These are phyloP conservation scores for Heliangelus exortis DNA, from an alignment of 2,797 vertebrate genomes.

Conservation along the genomic window DNA sequence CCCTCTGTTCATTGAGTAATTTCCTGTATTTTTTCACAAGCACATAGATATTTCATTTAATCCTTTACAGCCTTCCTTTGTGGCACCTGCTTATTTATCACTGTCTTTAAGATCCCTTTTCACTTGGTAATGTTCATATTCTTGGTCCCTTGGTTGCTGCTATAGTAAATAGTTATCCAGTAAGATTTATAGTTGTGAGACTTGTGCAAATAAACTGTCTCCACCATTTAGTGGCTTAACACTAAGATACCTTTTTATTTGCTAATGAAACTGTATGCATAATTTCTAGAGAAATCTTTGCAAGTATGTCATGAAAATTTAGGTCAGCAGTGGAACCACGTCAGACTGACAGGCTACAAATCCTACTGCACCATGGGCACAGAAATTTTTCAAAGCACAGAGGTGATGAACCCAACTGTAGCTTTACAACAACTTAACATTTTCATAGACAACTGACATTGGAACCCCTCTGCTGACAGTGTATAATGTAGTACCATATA, in stretches of 20 bases:
- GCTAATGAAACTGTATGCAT: conserved; percentile 22
- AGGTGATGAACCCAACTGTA: background rate
- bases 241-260: conserved; percentile 51
- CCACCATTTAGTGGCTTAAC: conserved; percentile 38
- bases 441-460: background rate
- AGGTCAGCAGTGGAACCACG: background rate
- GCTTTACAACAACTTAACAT: background rate
- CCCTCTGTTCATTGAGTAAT: conserved; percentile 36
- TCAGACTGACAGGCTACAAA: background rate
- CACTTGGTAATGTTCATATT: conserved; percentile 47
- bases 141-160: conserved; percentile 53
- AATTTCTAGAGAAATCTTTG: conserved; percentile 11
- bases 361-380: background rate
- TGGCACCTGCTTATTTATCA: conserved; percentile 69
- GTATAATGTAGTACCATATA: background rate
- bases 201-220: conserved; percentile 51
- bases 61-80: conserved; percentile 24
- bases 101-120: conserved; percentile 56
- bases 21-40: conserved; percentile 23
- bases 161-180: conserved; percentile 61
- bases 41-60: conserved; percentile 62
- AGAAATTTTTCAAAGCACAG: background rate
- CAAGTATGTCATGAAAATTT: background rate
- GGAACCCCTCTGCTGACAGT: background rate
- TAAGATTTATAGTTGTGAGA: conserved; percentile 52